Evolutionary conservation across 2,888 invertebrate genomes (phyloP).

Genomic region (Plagodis dolabraria): DNA sequence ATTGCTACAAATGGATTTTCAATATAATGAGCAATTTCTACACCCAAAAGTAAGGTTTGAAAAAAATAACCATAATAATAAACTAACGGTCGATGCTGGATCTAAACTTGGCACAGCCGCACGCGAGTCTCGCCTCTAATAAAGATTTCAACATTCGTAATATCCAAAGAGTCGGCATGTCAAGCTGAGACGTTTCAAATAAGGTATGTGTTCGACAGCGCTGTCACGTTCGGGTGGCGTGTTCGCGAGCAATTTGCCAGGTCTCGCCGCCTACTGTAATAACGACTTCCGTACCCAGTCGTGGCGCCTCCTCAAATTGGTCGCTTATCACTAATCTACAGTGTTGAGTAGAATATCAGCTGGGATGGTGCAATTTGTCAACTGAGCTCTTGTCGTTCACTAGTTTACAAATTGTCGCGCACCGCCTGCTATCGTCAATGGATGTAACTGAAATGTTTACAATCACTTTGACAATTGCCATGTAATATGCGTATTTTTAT

Average conservation of each 20-base stretch:
- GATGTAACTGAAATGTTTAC: slow-evolving; percentile 10
- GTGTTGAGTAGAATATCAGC: slow-evolving; percentile 78
- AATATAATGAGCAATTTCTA: not conserved
- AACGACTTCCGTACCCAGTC: slow-evolving; percentile 84
- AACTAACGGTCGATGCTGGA: not conserved
- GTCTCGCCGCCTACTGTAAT: slow-evolving; percentile 83
- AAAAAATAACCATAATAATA: slow-evolving; percentile 2
- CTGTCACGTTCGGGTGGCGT: slow-evolving; percentile 84
- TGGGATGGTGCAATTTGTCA: slow-evolving; percentile 79
- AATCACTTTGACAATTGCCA: not conserved
- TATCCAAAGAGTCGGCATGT: slow-evolving; percentile 66
- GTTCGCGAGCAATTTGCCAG: slow-evolving; percentile 79
- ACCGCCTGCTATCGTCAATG: slow-evolving; percentile 3
- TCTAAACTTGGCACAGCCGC: slow-evolving; percentile 22
- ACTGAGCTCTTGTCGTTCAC: slow-evolving; percentile 63
- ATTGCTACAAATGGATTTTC: not conserved
- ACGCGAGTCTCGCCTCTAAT: slow-evolving; percentile 32
- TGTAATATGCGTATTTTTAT: no score
- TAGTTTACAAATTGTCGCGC: slow-evolving; percentile 40
- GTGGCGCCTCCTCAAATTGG: slow-evolving; percentile 84
- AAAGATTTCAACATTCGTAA: slow-evolving; percentile 59
- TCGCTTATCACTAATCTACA: slow-evolving; percentile 84
- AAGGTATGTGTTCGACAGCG: slow-evolving; percentile 82
- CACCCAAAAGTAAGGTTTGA: no score
- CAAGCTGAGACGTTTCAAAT: slow-evolving; percentile 79